Conservation (phyloP, 2,797 vertebrate genomes). For the Gallinago stenura region DNA sequence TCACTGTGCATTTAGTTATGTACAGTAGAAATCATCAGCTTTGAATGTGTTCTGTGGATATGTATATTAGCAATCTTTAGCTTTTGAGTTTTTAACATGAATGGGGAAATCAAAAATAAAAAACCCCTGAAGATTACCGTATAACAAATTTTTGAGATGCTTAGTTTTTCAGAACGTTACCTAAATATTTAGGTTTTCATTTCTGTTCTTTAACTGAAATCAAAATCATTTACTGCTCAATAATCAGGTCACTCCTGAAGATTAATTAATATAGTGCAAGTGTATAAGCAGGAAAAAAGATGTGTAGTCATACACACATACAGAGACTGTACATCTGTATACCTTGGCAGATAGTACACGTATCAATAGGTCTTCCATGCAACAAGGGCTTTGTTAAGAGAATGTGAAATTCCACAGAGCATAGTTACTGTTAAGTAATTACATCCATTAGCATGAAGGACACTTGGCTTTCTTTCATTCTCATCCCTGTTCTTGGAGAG, state of each 20-base stretch:
- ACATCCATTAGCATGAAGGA: neutral
- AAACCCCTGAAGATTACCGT: neutral
- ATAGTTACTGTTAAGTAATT: neutral
- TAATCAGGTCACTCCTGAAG: neutral
- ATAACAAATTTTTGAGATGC: neutral
- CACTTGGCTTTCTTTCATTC: neutral
- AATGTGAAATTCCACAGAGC: neutral
- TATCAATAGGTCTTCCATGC: neutral
- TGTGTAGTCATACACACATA: fast-evolving
- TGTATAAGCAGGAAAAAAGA: neutral
- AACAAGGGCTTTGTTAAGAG: neutral
- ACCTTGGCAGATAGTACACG: neutral
- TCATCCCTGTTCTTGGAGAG: neutral
- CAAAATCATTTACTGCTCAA: neutral
- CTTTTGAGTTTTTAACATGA: neutral
- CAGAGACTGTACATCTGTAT: fast-evolving
- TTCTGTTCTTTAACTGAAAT: neutral
- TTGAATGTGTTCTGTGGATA: neutral
- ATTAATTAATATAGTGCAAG: neutral
- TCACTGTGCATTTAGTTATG: neutral
- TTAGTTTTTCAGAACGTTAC: neutral
- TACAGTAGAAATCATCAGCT: neutral
- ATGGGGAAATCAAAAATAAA: neutral
- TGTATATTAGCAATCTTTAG: neutral
- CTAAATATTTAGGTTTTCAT: neutral